Evolutionary conservation across 1,140 invertebrate species (phyloP), one percentile per base, ranked within the genome.

Genomic region (Delia radicum): DNA sequence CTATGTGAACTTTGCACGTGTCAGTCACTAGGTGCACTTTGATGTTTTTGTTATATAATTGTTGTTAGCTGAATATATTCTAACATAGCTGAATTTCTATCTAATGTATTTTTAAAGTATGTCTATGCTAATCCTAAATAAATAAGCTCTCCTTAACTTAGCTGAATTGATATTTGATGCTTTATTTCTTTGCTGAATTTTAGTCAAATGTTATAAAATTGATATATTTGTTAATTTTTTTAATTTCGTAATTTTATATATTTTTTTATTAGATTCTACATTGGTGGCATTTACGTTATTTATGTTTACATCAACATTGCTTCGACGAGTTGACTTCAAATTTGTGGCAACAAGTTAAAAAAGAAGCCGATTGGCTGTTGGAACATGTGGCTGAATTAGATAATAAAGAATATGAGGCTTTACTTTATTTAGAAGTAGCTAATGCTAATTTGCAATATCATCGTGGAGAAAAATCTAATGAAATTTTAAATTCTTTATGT

Each of bases 231-330:
- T n/a, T n/a, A n/a, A n/a, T n/a, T n/a, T n/a, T n/a, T n/a, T n/a
- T n/a, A n/a, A n/a, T n/a, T n/a, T n/a, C n/a, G n/a, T n/a, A n/a
- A n/a, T n/a, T n/a, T 42, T 42, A 13, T 15, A 42, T 15, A 13
- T 73, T 69, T 71, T 73, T 18, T 18, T 55, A 18, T 33, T 26
- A 84, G 81, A 31, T 83, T 0, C 72, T 82, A 0, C 65, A 61
- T 18, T 95, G 93, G 94, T 96, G 95, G 95, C 82, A 89, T 61
- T 86, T 96, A 75, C 88, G 94, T 80, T 86, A 89, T 74, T 88
- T 93, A 79, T 88, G 90, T n/a, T 82, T 94, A 21, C 92, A 95
- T 82, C 94, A 96, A 84, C 87, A 89, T 76, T 85, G 93, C 48
- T 82, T 96, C 15, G 92, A 94, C 79, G 94, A 96, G 77, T 86